These are phyloP conservation scores for Chironomus riparius DNA, from an alignment of 2,888 invertebrate species.

Conservation along the genomic window DNA sequence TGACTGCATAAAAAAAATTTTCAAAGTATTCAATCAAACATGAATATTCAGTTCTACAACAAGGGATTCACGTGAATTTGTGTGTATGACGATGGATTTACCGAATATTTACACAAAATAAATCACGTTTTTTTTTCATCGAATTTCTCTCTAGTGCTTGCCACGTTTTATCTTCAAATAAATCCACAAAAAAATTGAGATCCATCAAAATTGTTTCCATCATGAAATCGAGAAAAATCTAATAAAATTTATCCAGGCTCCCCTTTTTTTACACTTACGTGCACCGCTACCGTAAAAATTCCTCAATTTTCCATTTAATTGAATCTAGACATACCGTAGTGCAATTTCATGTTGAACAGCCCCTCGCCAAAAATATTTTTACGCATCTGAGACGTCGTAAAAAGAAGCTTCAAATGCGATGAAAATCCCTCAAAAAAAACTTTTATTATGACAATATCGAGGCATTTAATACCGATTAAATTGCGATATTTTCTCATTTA, in stretches of 20 bases:
- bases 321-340: constrained; percentile 3
- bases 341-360: too few species aligned
- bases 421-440: background rate
- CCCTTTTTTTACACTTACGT: background rate
- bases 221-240: background rate
- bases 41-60: background rate
- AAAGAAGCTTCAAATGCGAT: background rate
- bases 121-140: background rate
- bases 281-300: constrained; percentile 2
- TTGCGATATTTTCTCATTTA: background rate
- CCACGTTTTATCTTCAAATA: background rate
- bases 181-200: background rate
- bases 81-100: background rate
- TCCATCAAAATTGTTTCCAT: background rate
- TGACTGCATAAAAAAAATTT: background rate
- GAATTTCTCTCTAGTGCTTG: background rate
- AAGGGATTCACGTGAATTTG: background rate
- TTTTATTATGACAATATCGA: constrained; percentile 8
- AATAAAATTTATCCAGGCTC: background rate
- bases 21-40: background rate
- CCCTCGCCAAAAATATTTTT: too few species aligned
- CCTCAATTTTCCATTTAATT: constrained; percentile 20
- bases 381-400: background rate
- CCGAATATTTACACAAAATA: background rate
- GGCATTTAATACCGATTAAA: constrained; percentile 12